Conservation (phyloP, 2,888 invertebrate species). For the Idaea dimidiata region DNA sequence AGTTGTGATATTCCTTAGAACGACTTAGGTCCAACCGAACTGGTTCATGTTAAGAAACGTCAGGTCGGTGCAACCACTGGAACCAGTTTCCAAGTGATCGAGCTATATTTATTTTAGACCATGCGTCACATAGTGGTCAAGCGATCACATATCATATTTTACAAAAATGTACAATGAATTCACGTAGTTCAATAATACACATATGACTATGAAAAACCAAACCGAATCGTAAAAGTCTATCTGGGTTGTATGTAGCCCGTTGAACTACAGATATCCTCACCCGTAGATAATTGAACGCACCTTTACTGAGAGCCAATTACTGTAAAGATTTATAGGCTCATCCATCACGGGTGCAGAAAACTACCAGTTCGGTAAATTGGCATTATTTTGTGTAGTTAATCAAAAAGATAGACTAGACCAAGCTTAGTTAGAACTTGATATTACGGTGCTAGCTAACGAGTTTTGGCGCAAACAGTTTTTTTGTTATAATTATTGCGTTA, state of each 20-base stretch:
- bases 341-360: background rate
- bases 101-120: too few species aligned
- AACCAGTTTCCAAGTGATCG: too few species aligned
- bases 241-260: background rate
- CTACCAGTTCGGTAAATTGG: background rate
- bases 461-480: too few species aligned
- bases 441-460: background rate
- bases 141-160: too few species aligned
- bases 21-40: too few species aligned
- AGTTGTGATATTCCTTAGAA: too few species aligned
- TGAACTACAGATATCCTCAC: background rate
- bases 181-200: background rate
- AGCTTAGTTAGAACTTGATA: background rate
- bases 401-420: background rate
- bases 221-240: background rate
- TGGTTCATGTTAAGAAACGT: too few species aligned
- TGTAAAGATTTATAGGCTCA: background rate
- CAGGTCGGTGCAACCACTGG: too few species aligned
- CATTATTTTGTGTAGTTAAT: background rate
- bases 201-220: background rate
- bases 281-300: slow-evolving; percentile 1
- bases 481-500: too few species aligned
- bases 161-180: background rate
- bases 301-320: slow-evolving; percentile 1
- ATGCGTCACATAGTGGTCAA: too few species aligned